Base-by-base conservation (phyloP, 1,140 invertebrate genomes). In the Ceratosolen fusciceps region DNA sequence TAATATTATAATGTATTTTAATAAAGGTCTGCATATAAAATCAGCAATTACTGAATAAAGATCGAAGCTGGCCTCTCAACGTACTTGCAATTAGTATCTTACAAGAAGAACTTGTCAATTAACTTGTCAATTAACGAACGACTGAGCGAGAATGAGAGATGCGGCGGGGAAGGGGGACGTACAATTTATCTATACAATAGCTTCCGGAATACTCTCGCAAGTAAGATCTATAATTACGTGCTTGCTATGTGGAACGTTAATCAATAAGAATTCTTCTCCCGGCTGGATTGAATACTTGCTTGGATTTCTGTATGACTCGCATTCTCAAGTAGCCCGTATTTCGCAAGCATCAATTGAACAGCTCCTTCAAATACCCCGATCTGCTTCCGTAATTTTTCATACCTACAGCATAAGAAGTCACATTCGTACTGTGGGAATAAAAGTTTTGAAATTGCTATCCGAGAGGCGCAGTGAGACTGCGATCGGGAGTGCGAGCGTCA, bases 351-450 rank as follows among this genome's bases (percentile, higher is more conserved):
- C 60, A 67, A 37, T 70, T 77, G 62, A 70, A 77, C 70, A 49
- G n/a, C 1, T 34, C 19, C 16, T 49, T 37, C 0, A 31, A 67
- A 75, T 52, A 39, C 21, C 10, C 26, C 34, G 19, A 70, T 68
- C 75, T 70, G 16, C 49, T 56, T 9, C 21, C n/a, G 65, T 77
- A 77, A 77, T 77, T 77, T 77, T 70, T 77, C 75, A 77, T 58
- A 76, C 58, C 16, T 5, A 65, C 29, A 34, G 56, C 37, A 26
- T 16, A 26, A 12, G n/a, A 52, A 19, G 52, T 7, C 43, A 21
- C 58, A 67, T 62, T 62, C 39, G 62, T 62, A 74, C 26, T 74
- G 60, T 76, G 60, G 39, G 60, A 76, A 76, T 67, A 34, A 67
- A 67, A 67, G 52, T n/a, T n/a, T n/a, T n/a, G n/a, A n/a, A n/a